A percentile compares a stretch with the other conserved stretches of the same genome.
These are phyloP conservation scores for Hyalella azteca DNA, from an alignment of 2,888 invertebrate genomes.

Conservation along the genomic window DNA sequence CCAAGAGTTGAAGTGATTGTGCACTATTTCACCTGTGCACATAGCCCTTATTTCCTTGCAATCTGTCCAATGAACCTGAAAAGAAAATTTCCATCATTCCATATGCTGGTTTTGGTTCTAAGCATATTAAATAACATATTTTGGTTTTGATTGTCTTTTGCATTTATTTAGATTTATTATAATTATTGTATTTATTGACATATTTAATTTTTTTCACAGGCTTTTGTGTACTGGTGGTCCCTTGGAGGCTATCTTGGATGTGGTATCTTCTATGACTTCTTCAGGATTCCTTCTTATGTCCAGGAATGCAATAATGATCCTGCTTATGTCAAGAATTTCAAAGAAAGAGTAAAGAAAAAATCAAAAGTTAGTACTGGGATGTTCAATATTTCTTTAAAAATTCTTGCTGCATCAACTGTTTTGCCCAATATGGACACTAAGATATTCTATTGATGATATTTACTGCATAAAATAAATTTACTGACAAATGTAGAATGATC, in stretches of 20 bases:
- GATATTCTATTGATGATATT: neutral
- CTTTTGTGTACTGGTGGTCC: slow-evolving; percentile 45
- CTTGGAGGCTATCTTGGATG: slow-evolving; percentile 82
- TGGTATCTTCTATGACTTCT: slow-evolving; percentile 86
- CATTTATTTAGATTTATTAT: no score
- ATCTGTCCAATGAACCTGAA: no score
- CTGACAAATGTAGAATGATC: neutral
- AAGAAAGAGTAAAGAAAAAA: slow-evolving; percentile 69
- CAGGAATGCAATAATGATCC: slow-evolving; percentile 68
- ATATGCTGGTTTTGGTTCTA: no score
- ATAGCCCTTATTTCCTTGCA: no score
- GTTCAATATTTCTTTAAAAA: neutral
- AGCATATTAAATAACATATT: no score
- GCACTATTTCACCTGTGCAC: no score
- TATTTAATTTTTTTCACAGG: slow-evolving; percentile 41
- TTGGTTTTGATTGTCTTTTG: no score
- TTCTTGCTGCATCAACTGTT: neutral
- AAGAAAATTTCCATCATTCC: no score
- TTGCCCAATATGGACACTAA: neutral
- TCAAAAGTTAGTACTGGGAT: slow-evolving; percentile 68
- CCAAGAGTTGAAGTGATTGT: no score
- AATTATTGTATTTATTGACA: neutral
- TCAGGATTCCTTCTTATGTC: slow-evolving; percentile 84
- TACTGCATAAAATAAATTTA: neutral
- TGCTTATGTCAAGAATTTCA: slow-evolving; percentile 66